A percentile compares a stretch with the other conserved stretches of the same genome.
Evolutionary conservation across 2,888 invertebrate genomes (phyloP).

Genomic region (Lottia scabra): DNA sequence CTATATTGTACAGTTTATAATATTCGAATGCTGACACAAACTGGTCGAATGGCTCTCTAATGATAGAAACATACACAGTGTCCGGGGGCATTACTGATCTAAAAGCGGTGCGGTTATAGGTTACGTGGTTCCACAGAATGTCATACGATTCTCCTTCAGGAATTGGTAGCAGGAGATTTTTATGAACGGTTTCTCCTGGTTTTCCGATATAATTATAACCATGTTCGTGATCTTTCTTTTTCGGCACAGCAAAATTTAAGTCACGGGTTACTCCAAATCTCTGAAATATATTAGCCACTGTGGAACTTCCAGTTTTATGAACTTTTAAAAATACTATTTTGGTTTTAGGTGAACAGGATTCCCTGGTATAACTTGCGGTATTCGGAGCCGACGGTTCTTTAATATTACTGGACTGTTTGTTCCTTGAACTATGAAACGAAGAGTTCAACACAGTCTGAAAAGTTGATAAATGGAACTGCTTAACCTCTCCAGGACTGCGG

Average conservation of each 20-base stretch:
- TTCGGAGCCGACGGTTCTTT: too few relatives aligned
- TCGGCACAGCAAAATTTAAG: conserved; percentile 25
- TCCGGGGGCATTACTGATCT: conserved; percentile 34
- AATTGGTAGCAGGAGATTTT: conserved; percentile 1
- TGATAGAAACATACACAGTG: conserved; percentile 35
- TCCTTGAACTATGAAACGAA: too few relatives aligned
- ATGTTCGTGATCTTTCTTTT: conserved; percentile 18
- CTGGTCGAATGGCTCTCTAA: conserved; percentile 37
- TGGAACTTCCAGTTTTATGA: conserved; percentile 23
- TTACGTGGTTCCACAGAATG: conserved; percentile 23
- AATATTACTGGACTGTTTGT: too few relatives aligned
- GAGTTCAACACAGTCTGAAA: too few relatives aligned
- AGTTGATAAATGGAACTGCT: too few relatives aligned
- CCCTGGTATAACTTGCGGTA: too few relatives aligned
- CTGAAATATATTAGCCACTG: conserved; percentile 17
- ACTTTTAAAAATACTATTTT: conserved; percentile 19
- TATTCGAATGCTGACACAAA: conserved; percentile 39
- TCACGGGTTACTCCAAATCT: conserved; percentile 14
- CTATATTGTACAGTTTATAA: conserved; percentile 15
- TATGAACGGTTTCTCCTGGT: conserved; percentile 6
- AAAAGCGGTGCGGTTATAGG: conserved; percentile 28
- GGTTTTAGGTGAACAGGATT: conserved; percentile 5
- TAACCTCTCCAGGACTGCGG: too few relatives aligned
- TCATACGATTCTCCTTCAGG: conserved; percentile 10
- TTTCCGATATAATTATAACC: conserved; percentile 35